phyloP scores from a whole-genome alignment of 2,113 vertebrate species.

The Aepyceros melampus region DNA sequence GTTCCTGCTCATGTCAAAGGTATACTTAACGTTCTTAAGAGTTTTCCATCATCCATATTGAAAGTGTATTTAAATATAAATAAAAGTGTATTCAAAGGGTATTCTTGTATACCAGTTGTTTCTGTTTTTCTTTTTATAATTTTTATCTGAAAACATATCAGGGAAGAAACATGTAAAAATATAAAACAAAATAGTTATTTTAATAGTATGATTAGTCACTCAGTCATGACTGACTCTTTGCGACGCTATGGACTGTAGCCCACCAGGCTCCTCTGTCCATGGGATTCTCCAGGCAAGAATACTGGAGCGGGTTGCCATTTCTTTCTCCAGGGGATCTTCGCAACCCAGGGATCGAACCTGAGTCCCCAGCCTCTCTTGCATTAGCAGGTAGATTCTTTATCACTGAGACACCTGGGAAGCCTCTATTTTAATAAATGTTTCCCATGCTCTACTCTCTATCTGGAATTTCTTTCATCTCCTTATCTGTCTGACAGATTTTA shows the following conservation, averaged over 20 bases:
- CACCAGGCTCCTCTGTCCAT: background rate
- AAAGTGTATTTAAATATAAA: background rate
- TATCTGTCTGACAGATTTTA: background rate
- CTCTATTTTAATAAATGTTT: background rate
- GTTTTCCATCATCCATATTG: background rate
- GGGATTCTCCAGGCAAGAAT: background rate
- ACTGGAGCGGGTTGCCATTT: background rate
- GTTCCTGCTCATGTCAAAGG: background rate
- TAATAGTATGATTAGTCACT: background rate
- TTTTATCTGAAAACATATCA: background rate
- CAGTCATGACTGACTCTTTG: background rate
- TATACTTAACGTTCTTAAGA: background rate
- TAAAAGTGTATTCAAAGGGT: background rate
- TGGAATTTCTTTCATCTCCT: background rate
- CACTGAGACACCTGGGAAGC: background rate
- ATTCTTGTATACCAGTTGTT: background rate
- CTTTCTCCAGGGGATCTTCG: background rate
- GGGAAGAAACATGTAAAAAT: background rate
- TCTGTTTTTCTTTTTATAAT: background rate
- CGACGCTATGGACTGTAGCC: background rate
- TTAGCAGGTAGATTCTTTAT: background rate
- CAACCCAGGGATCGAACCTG: background rate
- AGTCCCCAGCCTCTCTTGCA: background rate
- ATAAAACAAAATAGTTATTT: background rate
- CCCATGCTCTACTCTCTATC: background rate